phyloP scores from a whole-genome alignment of 1,140 invertebrate species.

The Bombus terrestris region DNA sequence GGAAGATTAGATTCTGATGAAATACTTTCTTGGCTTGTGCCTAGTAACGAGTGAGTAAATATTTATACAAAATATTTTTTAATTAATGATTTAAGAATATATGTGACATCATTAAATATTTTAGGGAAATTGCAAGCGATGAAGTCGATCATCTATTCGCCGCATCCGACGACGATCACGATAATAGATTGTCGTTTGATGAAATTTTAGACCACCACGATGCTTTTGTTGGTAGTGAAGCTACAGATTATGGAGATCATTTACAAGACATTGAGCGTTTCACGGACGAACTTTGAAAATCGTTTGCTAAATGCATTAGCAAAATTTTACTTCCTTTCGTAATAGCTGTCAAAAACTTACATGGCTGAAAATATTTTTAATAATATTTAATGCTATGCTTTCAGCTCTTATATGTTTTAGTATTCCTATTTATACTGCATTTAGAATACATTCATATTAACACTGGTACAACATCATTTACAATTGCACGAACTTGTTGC shows the following conservation, averaged over 20 bases:
- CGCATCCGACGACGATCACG: conserved; percentile 94
- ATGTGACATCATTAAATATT: conserved; percentile 44
- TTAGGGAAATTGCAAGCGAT: conserved; percentile 92
- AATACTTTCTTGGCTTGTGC: conserved; percentile 95
- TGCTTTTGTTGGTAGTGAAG: conserved; percentile 97
- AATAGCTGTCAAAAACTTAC: conserved; percentile 27
- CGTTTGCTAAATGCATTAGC: not conserved
- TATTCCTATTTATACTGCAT: conserved; percentile 41
- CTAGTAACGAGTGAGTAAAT: conserved; percentile 92
- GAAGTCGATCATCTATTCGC: conserved; percentile 96
- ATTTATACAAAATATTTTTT: conserved; percentile 2
- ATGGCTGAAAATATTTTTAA: conserved; percentile 51
- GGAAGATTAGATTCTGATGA: conserved; percentile 91
- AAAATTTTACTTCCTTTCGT: conserved; percentile 36
- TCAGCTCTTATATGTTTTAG: conserved; percentile 37
- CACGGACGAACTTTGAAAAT: conserved; percentile 89
- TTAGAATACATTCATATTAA: conserved; percentile 44
- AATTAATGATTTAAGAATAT: not conserved
- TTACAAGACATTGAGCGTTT: conserved; percentile 91
- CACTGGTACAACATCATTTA: not conserved
- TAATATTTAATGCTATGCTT: conserved; percentile 35
- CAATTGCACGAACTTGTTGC: conserved; percentile 37
- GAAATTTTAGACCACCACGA: conserved; percentile 96
- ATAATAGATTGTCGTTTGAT: conserved; percentile 90
- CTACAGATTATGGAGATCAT: conserved; percentile 97